Evolutionary conservation across 2,888 invertebrate species (phyloP), one percentile per base, ranked within the genome.

Genomic region (Chloroclysta siterata): DNA sequence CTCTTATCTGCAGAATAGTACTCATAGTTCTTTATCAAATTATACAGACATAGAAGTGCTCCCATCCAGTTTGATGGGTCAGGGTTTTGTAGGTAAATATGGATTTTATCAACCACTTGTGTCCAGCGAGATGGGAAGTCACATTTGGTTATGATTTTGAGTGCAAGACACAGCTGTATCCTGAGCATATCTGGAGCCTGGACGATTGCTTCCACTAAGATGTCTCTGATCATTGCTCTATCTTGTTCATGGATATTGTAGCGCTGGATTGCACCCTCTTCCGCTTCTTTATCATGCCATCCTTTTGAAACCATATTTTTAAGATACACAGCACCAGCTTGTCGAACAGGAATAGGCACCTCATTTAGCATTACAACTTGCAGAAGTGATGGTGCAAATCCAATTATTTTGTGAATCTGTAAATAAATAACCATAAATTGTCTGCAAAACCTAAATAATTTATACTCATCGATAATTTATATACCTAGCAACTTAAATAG

Each of bases 41-140:
- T 98, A 84, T 99, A 98, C 59, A 99, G 93, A 75, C 97, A 97
- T 59, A 98, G 90, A 5, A 99, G 94, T 53, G 99, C 97, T 55
- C 99, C 99, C 90, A 97, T 96, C 97, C 98, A 98, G 61, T 96
- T 95, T 71, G 94, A 95, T 1, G 96, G 95, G 81, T 98, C 98
- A n/a, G 97, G 96, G 89, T 97, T 97, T 90, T 98, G 97, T 65
- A 99, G 93, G 85, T 98, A 98, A 79, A 97, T 96, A 79, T 97
- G 97, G 70, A 99, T 97, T 94, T 99, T 99, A 83, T 99, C 99
- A 10, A 99, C 98, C 70, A 99, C 96, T 84, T 97, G 97, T 0
- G 99, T 97, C 99, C 99, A 99, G 73, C 97, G 94, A 53, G 96
- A 96, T 5, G 99, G 99, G 85, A 99, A 99, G 86, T 99, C 99